phyloP scores from a whole-genome alignment of 2,113 vertebrate species.

The Gorsachius goisagi region DNA sequence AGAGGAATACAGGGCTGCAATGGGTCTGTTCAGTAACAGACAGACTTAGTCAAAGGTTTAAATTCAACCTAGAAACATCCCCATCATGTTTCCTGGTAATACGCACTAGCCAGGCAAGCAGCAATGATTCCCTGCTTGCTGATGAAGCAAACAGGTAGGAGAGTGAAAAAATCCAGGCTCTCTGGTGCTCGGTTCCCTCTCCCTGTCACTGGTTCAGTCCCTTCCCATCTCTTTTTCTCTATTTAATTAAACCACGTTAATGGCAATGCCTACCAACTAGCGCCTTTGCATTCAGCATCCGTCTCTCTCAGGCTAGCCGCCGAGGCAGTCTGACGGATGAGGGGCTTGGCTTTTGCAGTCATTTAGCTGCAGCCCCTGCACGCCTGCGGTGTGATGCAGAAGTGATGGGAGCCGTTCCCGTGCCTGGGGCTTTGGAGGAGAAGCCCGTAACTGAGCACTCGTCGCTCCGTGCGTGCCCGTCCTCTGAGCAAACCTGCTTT shows the following conservation, averaged over 20 bases:
- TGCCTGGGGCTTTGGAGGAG: background rate
- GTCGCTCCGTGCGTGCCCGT: rapidly evolving
- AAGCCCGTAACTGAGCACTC: background rate
- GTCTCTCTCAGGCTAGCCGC: background rate
- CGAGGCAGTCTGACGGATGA: background rate
- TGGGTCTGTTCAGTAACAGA: background rate
- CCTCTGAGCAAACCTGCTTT: background rate
- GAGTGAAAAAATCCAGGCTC: background rate
- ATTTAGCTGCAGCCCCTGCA: background rate
- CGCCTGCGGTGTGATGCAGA: background rate
- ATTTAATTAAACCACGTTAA: background rate
- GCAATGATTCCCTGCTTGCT: background rate
- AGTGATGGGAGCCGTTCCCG: background rate
- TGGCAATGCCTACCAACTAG: background rate
- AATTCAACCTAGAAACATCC: background rate
- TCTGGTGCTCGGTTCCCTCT: background rate
- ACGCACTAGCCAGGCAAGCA: rapidly evolving
- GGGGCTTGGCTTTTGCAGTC: background rate
- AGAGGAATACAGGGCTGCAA: background rate
- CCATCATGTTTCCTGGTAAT: background rate
- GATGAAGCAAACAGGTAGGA: background rate
- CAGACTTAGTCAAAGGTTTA: background rate
- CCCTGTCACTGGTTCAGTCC: background rate
- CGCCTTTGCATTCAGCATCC: rapidly evolving
- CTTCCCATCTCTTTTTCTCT: background rate